Evolutionary conservation across 2,888 invertebrate species (phyloP).

Genomic region (Auanema freiburgensis): DNA sequence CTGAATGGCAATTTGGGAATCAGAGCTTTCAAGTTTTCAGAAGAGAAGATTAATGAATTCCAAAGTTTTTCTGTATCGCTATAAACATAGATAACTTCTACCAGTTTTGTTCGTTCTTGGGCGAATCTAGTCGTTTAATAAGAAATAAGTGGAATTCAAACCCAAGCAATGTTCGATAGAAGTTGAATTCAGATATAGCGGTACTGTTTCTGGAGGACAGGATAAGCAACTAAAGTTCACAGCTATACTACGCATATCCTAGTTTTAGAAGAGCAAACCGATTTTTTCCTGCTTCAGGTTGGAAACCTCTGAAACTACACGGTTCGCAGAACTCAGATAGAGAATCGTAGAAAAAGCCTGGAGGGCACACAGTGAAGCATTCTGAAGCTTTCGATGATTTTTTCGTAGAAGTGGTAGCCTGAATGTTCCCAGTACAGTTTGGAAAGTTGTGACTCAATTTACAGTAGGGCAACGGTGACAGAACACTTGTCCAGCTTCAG

Average conservation of each 20-base stretch:
- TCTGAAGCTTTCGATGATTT: neutral
- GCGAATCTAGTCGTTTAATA: neutral
- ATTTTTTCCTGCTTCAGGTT: constrained; percentile 34
- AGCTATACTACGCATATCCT: no score
- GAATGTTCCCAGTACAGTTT: neutral
- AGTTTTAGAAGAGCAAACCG: constrained; percentile 10
- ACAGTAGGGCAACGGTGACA: constrained; percentile 35
- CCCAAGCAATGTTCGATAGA: constrained; percentile 38
- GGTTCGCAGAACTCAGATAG: constrained; percentile 38
- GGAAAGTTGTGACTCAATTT: neutral
- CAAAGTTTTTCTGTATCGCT: neutral
- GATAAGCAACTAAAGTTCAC: constrained; percentile 21
- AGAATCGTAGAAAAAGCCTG: constrained; percentile 40
- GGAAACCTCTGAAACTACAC: constrained; percentile 41
- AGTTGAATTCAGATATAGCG: constrained; percentile 37
- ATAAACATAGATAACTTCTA: no score
- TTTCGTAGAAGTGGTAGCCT: neutral
- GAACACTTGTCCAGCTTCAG: constrained; percentile 32
- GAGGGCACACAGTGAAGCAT: constrained; percentile 27
- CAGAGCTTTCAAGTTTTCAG: neutral
- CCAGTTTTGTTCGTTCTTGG: neutral
- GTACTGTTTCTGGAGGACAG: constrained; percentile 42
- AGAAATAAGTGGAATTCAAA: constrained; percentile 3
- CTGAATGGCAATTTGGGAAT: neutral
- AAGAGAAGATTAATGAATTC: neutral